phyloP scores from a whole-genome alignment of 1,140 invertebrate genomes.

The Drosophila kohkoa region DNA sequence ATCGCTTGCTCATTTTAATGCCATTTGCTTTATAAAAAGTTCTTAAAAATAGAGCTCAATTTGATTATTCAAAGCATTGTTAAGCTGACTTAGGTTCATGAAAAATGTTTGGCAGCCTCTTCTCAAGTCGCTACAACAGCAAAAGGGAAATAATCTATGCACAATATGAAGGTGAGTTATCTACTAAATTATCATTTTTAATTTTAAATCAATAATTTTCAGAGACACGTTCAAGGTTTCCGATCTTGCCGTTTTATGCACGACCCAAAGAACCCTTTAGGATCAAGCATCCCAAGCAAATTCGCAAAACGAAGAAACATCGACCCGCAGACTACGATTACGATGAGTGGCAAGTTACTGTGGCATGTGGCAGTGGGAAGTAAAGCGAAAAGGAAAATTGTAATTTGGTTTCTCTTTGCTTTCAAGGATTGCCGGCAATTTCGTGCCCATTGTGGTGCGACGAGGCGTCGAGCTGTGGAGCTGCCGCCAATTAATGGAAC shows the following conservation, averaged over 20 bases:
- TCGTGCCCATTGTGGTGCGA: slow-evolving; percentile 41
- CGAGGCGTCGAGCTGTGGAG: slow-evolving; percentile 30
- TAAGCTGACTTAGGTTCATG: slow-evolving; percentile 4
- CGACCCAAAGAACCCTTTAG: slow-evolving; percentile 18
- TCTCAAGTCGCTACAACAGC: slow-evolving; percentile 45
- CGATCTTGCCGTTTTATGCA: slow-evolving; percentile 27
- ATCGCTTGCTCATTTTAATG: slow-evolving; percentile 20
- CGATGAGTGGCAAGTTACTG: slow-evolving; percentile 30
- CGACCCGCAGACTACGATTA: slow-evolving; percentile 29
- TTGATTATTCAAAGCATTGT: slow-evolving; percentile 29
- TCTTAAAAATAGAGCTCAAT: slow-evolving; percentile 28
- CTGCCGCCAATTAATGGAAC: slow-evolving; percentile 41
- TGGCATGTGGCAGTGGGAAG: not conserved
- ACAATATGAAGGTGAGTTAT: slow-evolving; percentile 36
- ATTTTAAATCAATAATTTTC: not conserved
- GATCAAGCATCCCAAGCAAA: slow-evolving; percentile 2
- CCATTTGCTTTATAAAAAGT: not conserved
- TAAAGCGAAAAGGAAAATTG: not conserved
- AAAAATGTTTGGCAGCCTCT: slow-evolving; percentile 46
- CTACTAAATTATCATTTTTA: not conserved
- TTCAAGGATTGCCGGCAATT: slow-evolving; percentile 46
- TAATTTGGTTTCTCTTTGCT: slow-evolving; percentile 29
- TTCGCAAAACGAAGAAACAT: not conserved
- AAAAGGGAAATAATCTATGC: slow-evolving; percentile 31
- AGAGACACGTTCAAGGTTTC: slow-evolving; percentile 23